A percentile compares a stretch with the other conserved stretches of the same genome.
Conservation (phyloP, 2,888 invertebrate species). For the Listrodromus nycthemerus region DNA sequence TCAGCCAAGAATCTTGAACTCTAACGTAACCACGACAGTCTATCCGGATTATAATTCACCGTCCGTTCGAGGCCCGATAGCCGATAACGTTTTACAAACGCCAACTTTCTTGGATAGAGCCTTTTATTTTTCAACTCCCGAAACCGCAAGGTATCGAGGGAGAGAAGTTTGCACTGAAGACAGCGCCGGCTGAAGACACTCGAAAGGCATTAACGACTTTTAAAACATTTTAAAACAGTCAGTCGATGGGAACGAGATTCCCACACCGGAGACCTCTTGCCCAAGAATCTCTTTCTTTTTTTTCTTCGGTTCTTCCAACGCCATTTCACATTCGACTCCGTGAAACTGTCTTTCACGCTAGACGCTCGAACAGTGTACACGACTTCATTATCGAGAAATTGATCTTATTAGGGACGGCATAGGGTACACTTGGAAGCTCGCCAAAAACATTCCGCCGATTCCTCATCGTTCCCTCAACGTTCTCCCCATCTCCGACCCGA, state of each 20-base stretch:
- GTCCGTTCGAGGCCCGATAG: constrained; percentile 12
- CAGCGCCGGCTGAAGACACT: constrained; percentile 71
- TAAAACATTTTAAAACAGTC: constrained; percentile 73
- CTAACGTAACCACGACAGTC: too few relatives aligned
- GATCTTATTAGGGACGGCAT: constrained; percentile 80
- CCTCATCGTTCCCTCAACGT: constrained; percentile 28
- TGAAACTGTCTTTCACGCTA: constrained; percentile 51
- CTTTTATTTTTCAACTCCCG: constrained; percentile 1
- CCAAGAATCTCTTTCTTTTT: constrained; percentile 6
- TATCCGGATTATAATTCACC: not conserved
- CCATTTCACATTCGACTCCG: constrained; percentile 59
- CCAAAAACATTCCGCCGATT: constrained; percentile 63
- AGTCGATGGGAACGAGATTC: constrained; percentile 58
- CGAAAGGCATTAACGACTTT: constrained; percentile 77
- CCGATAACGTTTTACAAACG: constrained; percentile 26
- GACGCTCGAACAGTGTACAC: constrained; percentile 69
- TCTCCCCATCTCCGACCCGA: not conserved
- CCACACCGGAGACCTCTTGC: constrained; percentile 41
- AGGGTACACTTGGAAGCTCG: constrained; percentile 59
- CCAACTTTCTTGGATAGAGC: constrained; percentile 2
- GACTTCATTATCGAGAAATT: constrained; percentile 83
- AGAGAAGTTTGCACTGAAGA: constrained; percentile 39
- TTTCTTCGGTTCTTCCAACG: constrained; percentile 1
- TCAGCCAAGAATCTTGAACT: too few relatives aligned
- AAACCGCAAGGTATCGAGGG: constrained; percentile 26